Evolutionary conservation across 2,797 vertebrate genomes (phyloP).

Genomic region (Eulemur rubriventer): DNA sequence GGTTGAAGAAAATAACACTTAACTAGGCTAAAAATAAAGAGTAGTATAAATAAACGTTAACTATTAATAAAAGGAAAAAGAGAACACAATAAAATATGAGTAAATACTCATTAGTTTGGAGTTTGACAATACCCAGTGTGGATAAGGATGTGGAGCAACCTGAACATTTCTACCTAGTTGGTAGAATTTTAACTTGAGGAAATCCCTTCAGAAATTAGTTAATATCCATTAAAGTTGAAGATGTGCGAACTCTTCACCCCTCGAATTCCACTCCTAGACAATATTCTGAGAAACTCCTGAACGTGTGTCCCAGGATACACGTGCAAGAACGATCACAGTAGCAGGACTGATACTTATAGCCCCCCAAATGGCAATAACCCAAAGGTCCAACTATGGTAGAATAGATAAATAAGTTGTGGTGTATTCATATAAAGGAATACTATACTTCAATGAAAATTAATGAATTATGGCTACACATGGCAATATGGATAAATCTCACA

Average conservation of each 20-base stretch:
- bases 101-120: not conserved
- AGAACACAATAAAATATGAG: not conserved
- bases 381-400: not conserved
- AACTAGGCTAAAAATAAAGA: not conserved
- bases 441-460: conserved; percentile 5
- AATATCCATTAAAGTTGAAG: not conserved
- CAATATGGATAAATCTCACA: conserved; percentile 14
- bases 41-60: conserved; percentile 8
- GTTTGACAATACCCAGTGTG: not conserved
- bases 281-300: not conserved
- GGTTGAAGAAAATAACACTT: conserved; percentile 33
- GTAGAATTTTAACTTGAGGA: conserved; percentile 1
- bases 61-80: not conserved
- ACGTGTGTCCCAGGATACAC: not conserved
- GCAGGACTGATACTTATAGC: not conserved
- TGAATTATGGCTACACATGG: not conserved
- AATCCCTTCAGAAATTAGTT: conserved; percentile 27
- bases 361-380: not conserved
- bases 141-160: not conserved
- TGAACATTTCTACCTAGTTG: not conserved
- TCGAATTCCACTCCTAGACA: conserved; percentile 31
- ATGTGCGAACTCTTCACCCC: not conserved
- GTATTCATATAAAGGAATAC: conserved; percentile 25
- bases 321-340: conserved; percentile 1
- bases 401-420: not conserved